Percentiles rank a stretch among this genome's conserved stretches.
Conservation (phyloP, 1,140 invertebrate species). For the Achatina immaculata region DNA sequence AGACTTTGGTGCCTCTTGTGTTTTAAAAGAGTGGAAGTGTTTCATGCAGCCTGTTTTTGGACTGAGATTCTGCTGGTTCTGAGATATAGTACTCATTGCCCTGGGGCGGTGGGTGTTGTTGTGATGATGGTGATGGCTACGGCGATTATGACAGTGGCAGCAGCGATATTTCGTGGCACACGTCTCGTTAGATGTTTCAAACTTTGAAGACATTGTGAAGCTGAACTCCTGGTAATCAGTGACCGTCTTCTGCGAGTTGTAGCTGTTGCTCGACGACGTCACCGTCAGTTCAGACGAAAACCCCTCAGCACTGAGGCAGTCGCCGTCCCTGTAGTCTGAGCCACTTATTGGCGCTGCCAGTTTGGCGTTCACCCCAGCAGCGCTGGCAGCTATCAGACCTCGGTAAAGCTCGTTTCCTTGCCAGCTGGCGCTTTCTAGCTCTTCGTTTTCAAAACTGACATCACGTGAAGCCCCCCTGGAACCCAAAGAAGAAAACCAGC, state of each 20-base stretch:
- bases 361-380: background rate
- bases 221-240: background rate
- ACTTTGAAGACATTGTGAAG: background rate
- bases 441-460: background rate
- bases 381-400: background rate
- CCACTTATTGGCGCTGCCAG: background rate
- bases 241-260: slow-evolving; percentile 1
- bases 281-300: background rate
- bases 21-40: background rate
- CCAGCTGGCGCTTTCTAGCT: background rate
- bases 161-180: background rate
- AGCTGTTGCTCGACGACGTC: background rate
- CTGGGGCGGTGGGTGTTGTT: background rate
- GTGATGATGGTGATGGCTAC: slow-evolving; percentile 10
- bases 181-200: background rate
- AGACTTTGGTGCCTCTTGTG: background rate
- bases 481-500: background rate
- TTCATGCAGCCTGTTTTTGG: background rate
- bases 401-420: slow-evolving; percentile 14
- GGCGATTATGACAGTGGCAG: slow-evolving; percentile 4
- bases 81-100: background rate
- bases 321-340: background rate
- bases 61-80: background rate
- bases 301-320: slow-evolving; percentile 2
- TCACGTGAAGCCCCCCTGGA: background rate